Conservation (phyloP, 2,888 invertebrate species). For the Tholera decimalis region DNA sequence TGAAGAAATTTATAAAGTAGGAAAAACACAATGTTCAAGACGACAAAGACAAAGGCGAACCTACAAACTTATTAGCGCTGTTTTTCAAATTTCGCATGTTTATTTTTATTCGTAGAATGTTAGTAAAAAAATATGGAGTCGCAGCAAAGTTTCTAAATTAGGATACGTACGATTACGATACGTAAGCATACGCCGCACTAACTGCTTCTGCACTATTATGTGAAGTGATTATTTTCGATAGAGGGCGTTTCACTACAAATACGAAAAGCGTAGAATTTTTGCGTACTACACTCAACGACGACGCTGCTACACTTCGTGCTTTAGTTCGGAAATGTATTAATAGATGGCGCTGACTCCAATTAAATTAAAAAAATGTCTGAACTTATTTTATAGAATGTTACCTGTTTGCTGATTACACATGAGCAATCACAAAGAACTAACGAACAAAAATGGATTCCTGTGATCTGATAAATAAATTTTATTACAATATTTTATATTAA, state of each 20-base stretch:
- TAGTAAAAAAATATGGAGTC: no score
- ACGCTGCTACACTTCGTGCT: neutral
- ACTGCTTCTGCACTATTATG: no score
- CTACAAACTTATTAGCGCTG: neutral
- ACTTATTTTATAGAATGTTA: neutral
- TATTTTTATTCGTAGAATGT: no score
- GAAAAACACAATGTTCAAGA: no score
- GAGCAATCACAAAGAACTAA: no score
- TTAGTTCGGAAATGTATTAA: constrained; percentile 1
- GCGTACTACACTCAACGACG: neutral
- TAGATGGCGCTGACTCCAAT: constrained; percentile 32
- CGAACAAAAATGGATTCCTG: no score
- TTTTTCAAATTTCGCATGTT: neutral
- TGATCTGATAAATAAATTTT: no score
- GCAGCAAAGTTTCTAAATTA: no score
- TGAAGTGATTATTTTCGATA: constrained; percentile 9
- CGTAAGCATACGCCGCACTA: no score
- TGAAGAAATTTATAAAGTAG: neutral
- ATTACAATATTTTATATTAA: no score
- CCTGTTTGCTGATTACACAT: neutral
- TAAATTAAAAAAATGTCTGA: neutral
- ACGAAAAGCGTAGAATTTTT: neutral
- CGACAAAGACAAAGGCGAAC: neutral
- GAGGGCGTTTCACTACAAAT: constrained; percentile 27
- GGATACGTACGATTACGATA: no score